Conservation (phyloP, 2,797 vertebrate genomes). For the Onychomys arenicola region DNA sequence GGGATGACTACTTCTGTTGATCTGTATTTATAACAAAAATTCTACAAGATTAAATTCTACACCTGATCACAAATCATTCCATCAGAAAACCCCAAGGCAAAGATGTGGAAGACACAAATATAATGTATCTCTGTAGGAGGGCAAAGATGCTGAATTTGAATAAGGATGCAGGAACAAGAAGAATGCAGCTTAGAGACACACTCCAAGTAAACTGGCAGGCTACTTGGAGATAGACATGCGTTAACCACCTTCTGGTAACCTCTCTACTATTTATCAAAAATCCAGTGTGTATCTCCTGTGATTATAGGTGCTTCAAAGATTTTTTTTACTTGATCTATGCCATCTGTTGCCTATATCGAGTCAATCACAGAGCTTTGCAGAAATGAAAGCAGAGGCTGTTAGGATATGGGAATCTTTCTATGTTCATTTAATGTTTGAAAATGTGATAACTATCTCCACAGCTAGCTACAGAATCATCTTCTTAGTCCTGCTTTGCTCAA, state of each 20-base stretch:
- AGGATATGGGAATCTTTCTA: neutral
- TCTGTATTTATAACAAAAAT: neutral
- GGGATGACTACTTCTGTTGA: neutral
- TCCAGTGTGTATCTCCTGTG: neutral
- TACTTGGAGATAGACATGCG: neutral
- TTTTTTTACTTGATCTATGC: neutral
- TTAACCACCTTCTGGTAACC: neutral
- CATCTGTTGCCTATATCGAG: neutral
- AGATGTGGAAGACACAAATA: neutral
- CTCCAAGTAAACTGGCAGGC: neutral
- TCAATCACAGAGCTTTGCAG: neutral
- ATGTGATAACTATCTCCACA: neutral
- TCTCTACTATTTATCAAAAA: neutral
- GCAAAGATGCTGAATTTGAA: neutral
- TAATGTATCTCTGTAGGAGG: neutral
- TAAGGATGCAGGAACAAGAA: neutral
- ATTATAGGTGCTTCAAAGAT: neutral
- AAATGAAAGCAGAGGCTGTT: neutral
- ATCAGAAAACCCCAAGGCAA: neutral
- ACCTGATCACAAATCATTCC: neutral
- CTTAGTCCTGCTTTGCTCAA: neutral
- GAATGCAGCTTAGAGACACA: neutral
- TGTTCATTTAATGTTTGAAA: neutral
- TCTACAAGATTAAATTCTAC: neutral
- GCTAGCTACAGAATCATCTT: neutral